Evolutionary conservation across 1,140 invertebrate genomes (phyloP).

Genomic region (Drosophila jambulina): DNA sequence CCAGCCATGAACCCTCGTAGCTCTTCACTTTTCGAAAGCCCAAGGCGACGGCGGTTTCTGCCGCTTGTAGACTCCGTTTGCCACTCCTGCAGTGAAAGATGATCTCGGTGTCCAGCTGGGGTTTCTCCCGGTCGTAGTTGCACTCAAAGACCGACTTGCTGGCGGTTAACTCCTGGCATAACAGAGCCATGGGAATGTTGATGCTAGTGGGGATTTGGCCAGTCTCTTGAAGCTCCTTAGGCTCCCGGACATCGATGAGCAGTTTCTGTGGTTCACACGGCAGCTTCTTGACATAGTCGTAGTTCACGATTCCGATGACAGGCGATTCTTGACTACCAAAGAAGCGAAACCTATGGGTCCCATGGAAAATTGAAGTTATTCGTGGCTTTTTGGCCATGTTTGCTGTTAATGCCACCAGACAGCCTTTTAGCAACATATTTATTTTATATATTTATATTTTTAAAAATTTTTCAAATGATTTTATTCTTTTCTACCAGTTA

Average conservation of each 20-base stretch:
- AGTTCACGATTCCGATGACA: constrained; percentile 83
- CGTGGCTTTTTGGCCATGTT: not conserved
- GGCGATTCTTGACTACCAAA: constrained; percentile 3
- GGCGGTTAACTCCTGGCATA: constrained; percentile 59
- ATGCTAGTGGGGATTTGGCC: constrained; percentile 89
- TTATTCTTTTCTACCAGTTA: not conserved
- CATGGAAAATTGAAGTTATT: not conserved
- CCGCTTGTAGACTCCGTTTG: constrained; percentile 87
- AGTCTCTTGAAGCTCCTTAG: constrained; percentile 88
- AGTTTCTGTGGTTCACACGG: constrained; percentile 84
- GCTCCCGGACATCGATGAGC: constrained; percentile 90
- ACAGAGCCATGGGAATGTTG: constrained; percentile 88
- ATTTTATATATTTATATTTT: not conserved
- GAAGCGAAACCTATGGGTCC: not conserved
- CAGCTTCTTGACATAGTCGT: constrained; percentile 85
- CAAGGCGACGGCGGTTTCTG: constrained; percentile 86
- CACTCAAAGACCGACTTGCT: constrained; percentile 84
- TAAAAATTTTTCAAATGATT: not conserved
- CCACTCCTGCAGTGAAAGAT: constrained; percentile 88
- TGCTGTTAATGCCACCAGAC: not conserved
- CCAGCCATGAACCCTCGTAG: constrained; percentile 84
- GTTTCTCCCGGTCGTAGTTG: constrained; percentile 86
- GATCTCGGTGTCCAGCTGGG: constrained; percentile 86
- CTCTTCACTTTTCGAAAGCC: constrained; percentile 87
- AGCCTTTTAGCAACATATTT: constrained; percentile 37